phyloP scores from a whole-genome alignment of 2,113 vertebrate genomes.

The Sylvicapra grimmia region DNA sequence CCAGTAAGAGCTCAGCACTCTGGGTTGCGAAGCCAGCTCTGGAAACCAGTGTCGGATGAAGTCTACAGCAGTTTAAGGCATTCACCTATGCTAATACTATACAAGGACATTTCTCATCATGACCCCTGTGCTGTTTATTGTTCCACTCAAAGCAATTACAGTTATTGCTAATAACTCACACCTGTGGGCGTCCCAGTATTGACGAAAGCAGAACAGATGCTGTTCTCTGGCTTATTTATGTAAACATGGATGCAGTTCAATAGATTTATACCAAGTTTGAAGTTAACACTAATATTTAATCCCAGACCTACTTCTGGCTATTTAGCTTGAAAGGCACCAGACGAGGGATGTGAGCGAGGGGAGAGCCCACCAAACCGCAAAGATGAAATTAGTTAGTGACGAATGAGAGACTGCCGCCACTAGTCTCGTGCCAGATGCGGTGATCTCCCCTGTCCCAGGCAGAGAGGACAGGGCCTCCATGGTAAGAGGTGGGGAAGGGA shows the following conservation, averaged over 20 bases:
- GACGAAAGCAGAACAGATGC: not conserved
- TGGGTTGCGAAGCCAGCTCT: not conserved
- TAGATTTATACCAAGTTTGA: slow-evolving; percentile 10
- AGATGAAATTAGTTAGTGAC: not conserved
- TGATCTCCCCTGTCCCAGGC: not conserved
- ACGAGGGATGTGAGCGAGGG: not conserved
- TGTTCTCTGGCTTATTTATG: slow-evolving; percentile 39
- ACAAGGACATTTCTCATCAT: not conserved
- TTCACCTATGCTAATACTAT: not conserved
- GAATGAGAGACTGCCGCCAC: not conserved
- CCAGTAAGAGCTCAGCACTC: not conserved
- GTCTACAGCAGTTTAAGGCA: not conserved
- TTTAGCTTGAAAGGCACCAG: slow-evolving; percentile 40
- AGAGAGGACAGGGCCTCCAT: not conserved
- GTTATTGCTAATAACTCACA: slow-evolving; percentile 50
- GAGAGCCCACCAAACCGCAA: not conserved
- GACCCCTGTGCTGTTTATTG: not conserved
- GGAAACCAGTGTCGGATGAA: not conserved
- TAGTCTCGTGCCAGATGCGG: not conserved
- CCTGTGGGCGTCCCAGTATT: not conserved
- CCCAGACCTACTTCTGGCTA: slow-evolving; percentile 55
- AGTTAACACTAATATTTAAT: slow-evolving; percentile 39
- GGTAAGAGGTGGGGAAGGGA: not conserved
- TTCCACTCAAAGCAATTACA: slow-evolving; percentile 36
- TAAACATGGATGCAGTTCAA: slow-evolving; percentile 15